Percentiles rank a stretch among this genome's conserved stretches.
Evolutionary conservation across 1,140 invertebrate species (phyloP).

Genomic region (Drosophila truncata): DNA sequence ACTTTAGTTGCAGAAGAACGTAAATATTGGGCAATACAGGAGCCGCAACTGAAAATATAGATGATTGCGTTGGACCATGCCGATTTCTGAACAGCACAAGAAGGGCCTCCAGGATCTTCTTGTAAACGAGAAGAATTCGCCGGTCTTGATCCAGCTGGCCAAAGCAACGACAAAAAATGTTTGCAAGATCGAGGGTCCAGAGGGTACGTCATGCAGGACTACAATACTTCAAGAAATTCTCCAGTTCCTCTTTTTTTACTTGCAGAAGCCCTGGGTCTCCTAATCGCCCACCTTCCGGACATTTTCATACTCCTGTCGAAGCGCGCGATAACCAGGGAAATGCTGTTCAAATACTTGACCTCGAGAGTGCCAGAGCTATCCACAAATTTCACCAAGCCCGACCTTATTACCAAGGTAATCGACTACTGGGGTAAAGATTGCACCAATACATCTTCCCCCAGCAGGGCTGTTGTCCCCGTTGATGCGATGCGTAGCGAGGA

Average conservation of each 20-base stretch:
- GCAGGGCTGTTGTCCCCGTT: slow-evolving; percentile 1
- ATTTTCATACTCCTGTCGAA: slow-evolving; percentile 84
- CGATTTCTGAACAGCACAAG: slow-evolving; percentile 48
- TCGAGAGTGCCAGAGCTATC: slow-evolving; percentile 75
- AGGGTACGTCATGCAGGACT: slow-evolving; percentile 33
- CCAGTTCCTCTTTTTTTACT: slow-evolving; percentile 19
- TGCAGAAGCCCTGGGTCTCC: slow-evolving; percentile 86
- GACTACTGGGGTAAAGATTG: slow-evolving; percentile 82
- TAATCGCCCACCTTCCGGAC: slow-evolving; percentile 85
- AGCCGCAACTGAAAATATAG: not conserved
- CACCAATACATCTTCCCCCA: not conserved
- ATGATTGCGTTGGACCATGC: slow-evolving; percentile 39
- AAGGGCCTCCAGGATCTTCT: slow-evolving; percentile 62
- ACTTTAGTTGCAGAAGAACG: not conserved
- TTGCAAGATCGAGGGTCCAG: slow-evolving; percentile 40
- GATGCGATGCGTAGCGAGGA: slow-evolving; percentile 4
- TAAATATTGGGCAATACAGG: not conserved
- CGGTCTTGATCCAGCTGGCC: slow-evolving; percentile 60
- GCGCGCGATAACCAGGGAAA: slow-evolving; percentile 85
- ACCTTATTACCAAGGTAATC: slow-evolving; percentile 84
- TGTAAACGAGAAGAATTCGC: slow-evolving; percentile 46
- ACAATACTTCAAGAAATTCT: not conserved
- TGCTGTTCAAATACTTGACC: slow-evolving; percentile 86
- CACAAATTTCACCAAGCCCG: slow-evolving; percentile 85
- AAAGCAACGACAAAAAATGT: slow-evolving; percentile 67